phyloP scores from a whole-genome alignment of 1,140 invertebrate genomes.

The Drosophila funebris region DNA sequence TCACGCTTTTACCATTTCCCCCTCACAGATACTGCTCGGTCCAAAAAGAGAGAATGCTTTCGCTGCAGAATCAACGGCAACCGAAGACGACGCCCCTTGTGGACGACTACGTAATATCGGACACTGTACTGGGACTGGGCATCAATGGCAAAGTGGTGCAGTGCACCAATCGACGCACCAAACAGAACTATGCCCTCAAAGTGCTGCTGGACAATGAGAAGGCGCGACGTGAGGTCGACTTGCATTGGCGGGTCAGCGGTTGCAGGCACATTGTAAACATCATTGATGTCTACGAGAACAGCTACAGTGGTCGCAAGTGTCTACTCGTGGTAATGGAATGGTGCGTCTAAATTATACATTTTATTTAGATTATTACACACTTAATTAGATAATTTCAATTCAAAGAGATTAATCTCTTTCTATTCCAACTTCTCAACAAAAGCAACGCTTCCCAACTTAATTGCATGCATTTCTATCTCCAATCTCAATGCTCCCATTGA shows the following conservation, averaged over 20 bases:
- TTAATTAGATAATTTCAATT: too few relatives aligned
- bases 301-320: slow-evolving; percentile 94
- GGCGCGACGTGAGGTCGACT: slow-evolving; percentile 96
- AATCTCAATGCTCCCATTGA: too few relatives aligned
- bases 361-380: neutral
- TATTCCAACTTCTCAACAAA: too few relatives aligned
- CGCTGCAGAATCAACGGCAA: slow-evolving; percentile 72
- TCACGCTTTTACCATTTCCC: too few relatives aligned
- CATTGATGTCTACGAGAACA: slow-evolving; percentile 98
- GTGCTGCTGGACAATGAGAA: slow-evolving; percentile 96
- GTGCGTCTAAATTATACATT: slow-evolving; percentile 84
- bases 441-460: too few relatives aligned
- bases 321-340: slow-evolving; percentile 99
- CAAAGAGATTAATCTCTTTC: too few relatives aligned
- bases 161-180: slow-evolving; percentile 88
- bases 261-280: slow-evolving; percentile 97
- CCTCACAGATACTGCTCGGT: neutral
- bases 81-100: slow-evolving; percentile 92
- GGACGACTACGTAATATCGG: slow-evolving; percentile 97
- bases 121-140: slow-evolving; percentile 97
- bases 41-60: slow-evolving; percentile 53
- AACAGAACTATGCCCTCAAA: slow-evolving; percentile 94
- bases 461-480: too few relatives aligned
- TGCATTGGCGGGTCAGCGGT: slow-evolving; percentile 96
- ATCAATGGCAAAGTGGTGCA: slow-evolving; percentile 98